These are phyloP conservation scores for Aethes cnicana DNA, from an alignment of 2,888 invertebrate genomes.

Conservation along the genomic window DNA sequence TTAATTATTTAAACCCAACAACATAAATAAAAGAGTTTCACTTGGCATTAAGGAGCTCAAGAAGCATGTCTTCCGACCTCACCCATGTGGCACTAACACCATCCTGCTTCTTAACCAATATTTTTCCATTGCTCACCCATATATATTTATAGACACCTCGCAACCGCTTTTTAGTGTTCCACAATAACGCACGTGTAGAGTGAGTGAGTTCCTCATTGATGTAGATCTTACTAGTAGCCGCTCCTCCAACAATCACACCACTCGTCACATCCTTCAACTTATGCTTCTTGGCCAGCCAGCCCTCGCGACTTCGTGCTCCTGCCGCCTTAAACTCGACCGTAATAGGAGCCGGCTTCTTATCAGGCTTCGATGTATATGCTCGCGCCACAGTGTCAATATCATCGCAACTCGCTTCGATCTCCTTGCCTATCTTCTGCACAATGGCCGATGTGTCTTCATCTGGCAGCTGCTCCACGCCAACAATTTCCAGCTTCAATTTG, in stretches of 20 bases:
- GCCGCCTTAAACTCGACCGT: background rate
- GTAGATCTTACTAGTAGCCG: background rate
- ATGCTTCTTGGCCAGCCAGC: background rate
- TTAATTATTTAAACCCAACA: background rate
- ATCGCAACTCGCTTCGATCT: background rate
- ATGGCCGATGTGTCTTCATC: conserved; percentile 16
- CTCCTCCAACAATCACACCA: background rate
- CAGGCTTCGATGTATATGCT: background rate
- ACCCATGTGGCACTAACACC: background rate
- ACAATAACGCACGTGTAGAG: background rate
- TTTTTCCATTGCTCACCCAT: background rate
- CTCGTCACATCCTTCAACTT: background rate
- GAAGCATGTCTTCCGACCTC: background rate
- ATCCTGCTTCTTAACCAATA: background rate
- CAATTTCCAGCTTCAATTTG: conserved; percentile 9
- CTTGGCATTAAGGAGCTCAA: background rate
- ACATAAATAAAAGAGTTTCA: background rate
- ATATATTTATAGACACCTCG: background rate
- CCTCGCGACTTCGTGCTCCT: background rate
- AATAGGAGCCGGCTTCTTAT: background rate
- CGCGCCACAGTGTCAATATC: background rate
- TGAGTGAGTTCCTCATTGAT: background rate
- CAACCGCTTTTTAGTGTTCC: background rate
- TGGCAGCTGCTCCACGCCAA: conserved; percentile 29
- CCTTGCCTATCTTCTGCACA: conserved; percentile 6